Base-by-base conservation (phyloP, 2,888 invertebrate species). In the Chydorus sphaericus region DNA sequence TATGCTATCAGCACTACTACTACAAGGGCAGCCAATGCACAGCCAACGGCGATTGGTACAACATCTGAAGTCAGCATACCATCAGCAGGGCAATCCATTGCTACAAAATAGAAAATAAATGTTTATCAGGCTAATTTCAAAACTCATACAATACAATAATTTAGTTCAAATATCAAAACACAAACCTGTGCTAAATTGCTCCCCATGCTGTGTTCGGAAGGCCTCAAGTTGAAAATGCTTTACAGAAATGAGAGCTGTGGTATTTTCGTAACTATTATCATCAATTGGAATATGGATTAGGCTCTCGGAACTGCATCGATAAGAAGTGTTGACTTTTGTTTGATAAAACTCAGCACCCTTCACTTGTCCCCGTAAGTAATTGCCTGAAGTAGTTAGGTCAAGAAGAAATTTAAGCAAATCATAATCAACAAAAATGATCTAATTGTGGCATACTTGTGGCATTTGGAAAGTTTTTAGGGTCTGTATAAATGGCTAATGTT, bases 41-140 rank as follows among this genome's bases (percentile, higher is more conserved):
- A 88, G 16, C 97, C 98, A 60, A 98, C 97, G 23, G 89, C 91
- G 67, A 98, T 94, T 26, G 97, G 97, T 57, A 98, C 94, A 60
- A 91, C 79, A 73, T 96, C 96, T 16, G 87, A 70, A 11, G 70
- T 67, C 10, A 48, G 14, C 16, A 37, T 81, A 5, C 85, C 81
- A 64, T 82, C 81, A 36, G 79, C 75, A 63, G 78, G 77, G 70
- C 89, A 89, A 65, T 86, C 83, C 65, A 78, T 74, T 2, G 80
- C 85, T 85, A 70, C 2, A 72, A 69, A 60, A 60, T 59, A 58
- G 62, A 56, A 57, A 60, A 53, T 11, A 29, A 28, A 11, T 29
- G 10, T 11, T 26, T 18, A 11, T 3, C 14, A 48, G 3, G n/a
- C 3, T n/a, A 4, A 11, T 3, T 16, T 16, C 11, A 4, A 48